These are phyloP conservation scores for Tenrec ecaudatus DNA, from an alignment of 2,113 vertebrate genomes.

Conservation along the genomic window DNA sequence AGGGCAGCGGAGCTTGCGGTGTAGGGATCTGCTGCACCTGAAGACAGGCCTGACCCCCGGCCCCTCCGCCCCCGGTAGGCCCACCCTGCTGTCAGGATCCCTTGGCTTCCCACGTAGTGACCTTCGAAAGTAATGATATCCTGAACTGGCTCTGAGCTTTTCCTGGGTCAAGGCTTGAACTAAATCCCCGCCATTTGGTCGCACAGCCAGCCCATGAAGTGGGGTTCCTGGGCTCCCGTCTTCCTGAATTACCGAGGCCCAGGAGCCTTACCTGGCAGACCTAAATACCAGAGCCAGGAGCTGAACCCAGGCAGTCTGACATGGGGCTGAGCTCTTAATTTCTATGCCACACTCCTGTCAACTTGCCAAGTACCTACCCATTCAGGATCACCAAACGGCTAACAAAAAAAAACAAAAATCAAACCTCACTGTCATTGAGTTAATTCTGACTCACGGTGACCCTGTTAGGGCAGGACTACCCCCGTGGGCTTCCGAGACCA, in stretches of 20 bases:
- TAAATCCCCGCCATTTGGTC: background rate
- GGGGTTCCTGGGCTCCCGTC: background rate
- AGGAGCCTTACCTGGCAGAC: background rate
- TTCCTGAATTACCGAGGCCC: background rate
- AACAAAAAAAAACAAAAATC: too few relatives aligned
- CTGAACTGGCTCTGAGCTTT: too few relatives aligned
- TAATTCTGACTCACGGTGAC: too few relatives aligned
- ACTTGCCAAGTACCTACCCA: background rate
- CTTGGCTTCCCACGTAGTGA: background rate
- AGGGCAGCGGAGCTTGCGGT: conserved; percentile 58
- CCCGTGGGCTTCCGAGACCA: too few relatives aligned
- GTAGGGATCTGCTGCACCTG: conserved; percentile 49
- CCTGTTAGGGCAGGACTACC: too few relatives aligned
- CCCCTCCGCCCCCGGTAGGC: conserved; percentile 65
- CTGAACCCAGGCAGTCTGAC: background rate
- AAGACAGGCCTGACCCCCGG: conserved; percentile 48
- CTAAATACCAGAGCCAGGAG: background rate
- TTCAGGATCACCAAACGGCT: too few relatives aligned
- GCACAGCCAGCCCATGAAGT: background rate
- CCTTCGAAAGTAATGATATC: too few relatives aligned
- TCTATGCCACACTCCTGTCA: background rate
- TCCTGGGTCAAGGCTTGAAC: background rate
- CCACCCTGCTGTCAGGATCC: background rate
- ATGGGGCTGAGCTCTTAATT: background rate
- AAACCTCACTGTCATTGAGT: too few relatives aligned